These are phyloP conservation scores for Hemicordylus capensis DNA, from an alignment of 2,113 vertebrate genomes.

Conservation along the genomic window DNA sequence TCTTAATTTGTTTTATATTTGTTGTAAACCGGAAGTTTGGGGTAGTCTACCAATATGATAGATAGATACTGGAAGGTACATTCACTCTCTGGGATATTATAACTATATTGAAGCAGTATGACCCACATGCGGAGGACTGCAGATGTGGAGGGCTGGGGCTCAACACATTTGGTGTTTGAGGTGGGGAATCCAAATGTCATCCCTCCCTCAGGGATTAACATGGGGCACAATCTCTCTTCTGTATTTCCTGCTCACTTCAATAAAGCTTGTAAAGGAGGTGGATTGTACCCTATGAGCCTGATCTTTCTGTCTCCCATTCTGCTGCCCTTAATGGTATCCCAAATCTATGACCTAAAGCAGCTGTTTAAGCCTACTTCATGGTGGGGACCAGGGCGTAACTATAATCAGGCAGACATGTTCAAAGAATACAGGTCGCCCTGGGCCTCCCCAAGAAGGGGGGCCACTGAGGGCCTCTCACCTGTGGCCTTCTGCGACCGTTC, in stretches of 20 bases:
- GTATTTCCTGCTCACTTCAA: not conserved
- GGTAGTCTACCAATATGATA: no score
- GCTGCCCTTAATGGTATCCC: not conserved
- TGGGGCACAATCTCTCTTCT: not conserved
- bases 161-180: not conserved
- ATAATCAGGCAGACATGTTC: no score
- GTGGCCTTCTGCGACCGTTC: no score
- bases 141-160: not conserved
- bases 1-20: no score
- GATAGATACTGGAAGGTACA: not conserved
- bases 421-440: no score
- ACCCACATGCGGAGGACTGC: not conserved
- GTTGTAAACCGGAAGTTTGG: no score
- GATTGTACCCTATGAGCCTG: not conserved
- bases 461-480: no score
- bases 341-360: not conserved
- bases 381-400: accelerated
- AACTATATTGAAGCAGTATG: not conserved
- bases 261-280: not conserved
- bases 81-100: not conserved
- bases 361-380: not conserved
- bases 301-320: not conserved
- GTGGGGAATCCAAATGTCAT: not conserved
- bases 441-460: no score
- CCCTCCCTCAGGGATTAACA: not conserved